Evolutionary conservation across 2,797 vertebrate species (phyloP), one percentile per base, ranked within the genome.

Genomic region (Ptychobarbus kaznakovi): DNA sequence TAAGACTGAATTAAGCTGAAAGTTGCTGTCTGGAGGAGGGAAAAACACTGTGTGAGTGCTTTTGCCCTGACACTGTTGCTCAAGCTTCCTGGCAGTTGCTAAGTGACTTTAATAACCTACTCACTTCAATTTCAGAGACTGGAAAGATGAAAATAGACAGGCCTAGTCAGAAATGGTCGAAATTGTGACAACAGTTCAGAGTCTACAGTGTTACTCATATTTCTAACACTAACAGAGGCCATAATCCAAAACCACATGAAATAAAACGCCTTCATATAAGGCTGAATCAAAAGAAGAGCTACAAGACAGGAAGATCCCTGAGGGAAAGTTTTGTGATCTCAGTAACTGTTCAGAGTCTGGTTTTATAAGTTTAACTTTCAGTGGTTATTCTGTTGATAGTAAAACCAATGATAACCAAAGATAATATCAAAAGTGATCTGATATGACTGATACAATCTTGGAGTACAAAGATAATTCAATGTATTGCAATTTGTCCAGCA

Each of bases 351-450:
- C 53, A 77, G 13, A 78, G 22, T 8, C 22, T 2, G 12, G 12
- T 40, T 61, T 77, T 42, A 75, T 20, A 75, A 11, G 28, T 22
- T 69, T 42, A n/a, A 40, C 68, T 69, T 18, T 69, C 35, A 69
- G 38, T 35, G 40, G 56, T 63, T 38, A 81, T 81, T 66, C 28
- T 66, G 63, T 35, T 66, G 38, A 66, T 58, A 73, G 15, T 28
- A 32, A 16, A 73, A 42, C 75, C 86, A 73, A 87, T 86, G 86
- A 82, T 56, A 90, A 87, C 10, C 18, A 89, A 77, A 86, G 76
- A 86, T 81, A 90, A 11, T 86, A 91, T 89, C 86, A 88, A 84
- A 84, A 85, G 89, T 88, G 86, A 88, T 86, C 88, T 89, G 88
- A 90, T 89, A 85, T 78, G 81, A 68, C 38, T 88, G 88, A 91